Evolutionary conservation across 2,797 vertebrate genomes (phyloP).

Genomic region (Monodelphis domestica): DNA sequence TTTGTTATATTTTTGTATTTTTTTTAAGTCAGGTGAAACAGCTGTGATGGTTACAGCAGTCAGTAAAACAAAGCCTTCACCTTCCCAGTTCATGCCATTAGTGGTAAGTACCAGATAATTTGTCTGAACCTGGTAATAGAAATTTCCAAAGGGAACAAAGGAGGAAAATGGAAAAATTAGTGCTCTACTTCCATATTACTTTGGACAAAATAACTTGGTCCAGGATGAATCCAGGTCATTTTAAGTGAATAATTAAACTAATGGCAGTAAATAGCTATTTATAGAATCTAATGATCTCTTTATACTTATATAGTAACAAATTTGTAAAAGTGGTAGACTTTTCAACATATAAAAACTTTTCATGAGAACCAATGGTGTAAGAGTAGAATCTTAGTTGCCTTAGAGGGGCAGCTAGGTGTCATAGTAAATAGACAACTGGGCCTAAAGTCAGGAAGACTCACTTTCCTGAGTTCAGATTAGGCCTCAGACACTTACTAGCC

Average conservation of each 20-base stretch:
- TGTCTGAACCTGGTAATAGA: conserved; percentile 39
- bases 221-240: neutral
- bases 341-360: neutral
- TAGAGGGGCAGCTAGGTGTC: neutral
- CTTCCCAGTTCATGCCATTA: conserved; percentile 95
- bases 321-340: neutral
- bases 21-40: conserved; percentile 92
- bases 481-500: neutral
- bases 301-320: neutral
- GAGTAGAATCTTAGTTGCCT: neutral
- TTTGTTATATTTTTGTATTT: conserved; percentile 53
- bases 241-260: neutral
- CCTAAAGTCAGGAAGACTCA: neutral
- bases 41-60: conserved; percentile 98
- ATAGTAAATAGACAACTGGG: neutral
- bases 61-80: conserved; percentile 95
- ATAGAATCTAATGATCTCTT: neutral
- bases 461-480: neutral
- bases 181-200: neutral
- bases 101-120: conserved; percentile 89
- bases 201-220: neutral
- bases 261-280: neutral
- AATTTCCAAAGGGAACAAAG: conserved; percentile 36
- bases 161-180: neutral
- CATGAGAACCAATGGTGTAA: neutral